Base-by-base conservation (phyloP, 1,140 invertebrate genomes). In the Triops cancriformis region DNA sequence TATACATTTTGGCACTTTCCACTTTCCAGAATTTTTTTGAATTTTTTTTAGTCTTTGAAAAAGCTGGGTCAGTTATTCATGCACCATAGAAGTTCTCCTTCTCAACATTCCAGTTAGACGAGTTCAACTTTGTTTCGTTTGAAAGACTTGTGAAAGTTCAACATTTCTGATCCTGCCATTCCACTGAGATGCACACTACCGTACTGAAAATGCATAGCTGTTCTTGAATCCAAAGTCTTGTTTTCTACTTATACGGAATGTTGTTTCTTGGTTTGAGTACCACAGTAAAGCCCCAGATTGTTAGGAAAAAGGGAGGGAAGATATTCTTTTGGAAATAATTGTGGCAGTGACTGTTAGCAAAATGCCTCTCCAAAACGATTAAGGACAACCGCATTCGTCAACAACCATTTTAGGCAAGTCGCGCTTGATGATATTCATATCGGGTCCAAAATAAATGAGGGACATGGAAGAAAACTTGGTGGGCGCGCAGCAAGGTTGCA, bases 401-500 rank as follows among this genome's bases (percentile, higher is more conserved):
- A 97, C 94, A 79, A 96, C 93, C 95, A 98, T 98, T 88, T 96
- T 95, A 80, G 95, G 95, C 82, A 98, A 86, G 86, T 97, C 94
- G 80, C 94, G 89, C 85, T 96, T 96, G 83, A 97, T 94, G 83
- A 97, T 94, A 85, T 94, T 95, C 78, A 90, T 90, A 85, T 94
- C 91, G 73, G 92, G 91, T 79, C 94, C 94, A 85, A 95, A 95
- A 86, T 98, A 97, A 81, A 97, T 95, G 81, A 98, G 87, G 75
- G 94, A 95, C 89, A 97, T 93, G 81, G 93, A 90, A 31, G 93
- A 94, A 85, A 97, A 94, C 85, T 95, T 95, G 72, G 95, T 89
- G 12, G 95, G 95, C n/a, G 95, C 94, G 85, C 96, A 98, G 85
- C 95, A 97, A 1, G 94, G 93, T 80, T 92, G 90, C 85, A 94